Evolutionary conservation across 1,140 invertebrate species (phyloP).

Genomic region (Centruroides sculpturatus): DNA sequence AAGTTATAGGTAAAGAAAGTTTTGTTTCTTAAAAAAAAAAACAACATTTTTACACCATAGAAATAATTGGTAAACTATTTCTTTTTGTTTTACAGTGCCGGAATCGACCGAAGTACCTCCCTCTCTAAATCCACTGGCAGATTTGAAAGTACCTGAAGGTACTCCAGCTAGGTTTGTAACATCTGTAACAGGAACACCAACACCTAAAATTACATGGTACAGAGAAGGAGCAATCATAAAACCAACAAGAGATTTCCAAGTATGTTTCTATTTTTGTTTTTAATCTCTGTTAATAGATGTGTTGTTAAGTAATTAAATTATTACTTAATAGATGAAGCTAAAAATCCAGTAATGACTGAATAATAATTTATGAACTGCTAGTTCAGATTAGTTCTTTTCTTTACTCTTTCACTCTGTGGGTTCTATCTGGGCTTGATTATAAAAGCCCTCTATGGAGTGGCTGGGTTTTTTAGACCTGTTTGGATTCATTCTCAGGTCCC

Average conservation of each 20-base stretch:
- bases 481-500: too few species aligned
- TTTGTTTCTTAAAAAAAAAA: not conserved
- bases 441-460: too few species aligned
- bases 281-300: too few species aligned
- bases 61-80: not conserved
- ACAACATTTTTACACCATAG: not conserved
- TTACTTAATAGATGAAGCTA: too few species aligned
- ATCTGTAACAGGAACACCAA: slow-evolving; percentile 58
- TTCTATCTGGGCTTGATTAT: too few species aligned
- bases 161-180: slow-evolving; percentile 77
- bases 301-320: too few species aligned
- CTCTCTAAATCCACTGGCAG: slow-evolving; percentile 58
- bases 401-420: too few species aligned
- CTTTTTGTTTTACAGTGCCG: slow-evolving; percentile 39
- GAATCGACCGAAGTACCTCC: slow-evolving; percentile 60
- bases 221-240: slow-evolving; percentile 77
- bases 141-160: slow-evolving; percentile 68
- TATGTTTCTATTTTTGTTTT: slow-evolving; percentile 29
- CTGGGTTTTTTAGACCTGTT: too few species aligned
- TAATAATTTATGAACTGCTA: too few species aligned
- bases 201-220: slow-evolving; percentile 75
- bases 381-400: too few species aligned
- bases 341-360: too few species aligned
- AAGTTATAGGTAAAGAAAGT: slow-evolving; percentile 21
- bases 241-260: slow-evolving; percentile 80